Evolutionary conservation across 2,888 invertebrate genomes (phyloP), one percentile per base, ranked within the genome.

Genomic region (Eucera pruinosa): DNA sequence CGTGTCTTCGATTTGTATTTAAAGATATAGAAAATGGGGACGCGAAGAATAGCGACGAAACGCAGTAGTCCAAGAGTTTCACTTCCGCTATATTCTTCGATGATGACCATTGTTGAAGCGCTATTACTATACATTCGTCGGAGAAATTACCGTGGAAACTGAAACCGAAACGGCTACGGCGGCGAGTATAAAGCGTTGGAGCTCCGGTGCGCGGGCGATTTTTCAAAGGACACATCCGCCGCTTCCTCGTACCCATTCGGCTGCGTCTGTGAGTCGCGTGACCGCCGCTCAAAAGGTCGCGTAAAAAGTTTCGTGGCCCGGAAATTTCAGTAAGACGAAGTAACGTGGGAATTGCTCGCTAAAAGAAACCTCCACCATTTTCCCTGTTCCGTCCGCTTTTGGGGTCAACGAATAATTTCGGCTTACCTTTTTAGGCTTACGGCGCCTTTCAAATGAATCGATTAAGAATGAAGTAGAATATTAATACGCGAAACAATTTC

Each of bases 221-320:
- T 85, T 86, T 84, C 84, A 84, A 83, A 83, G 69, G 67, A 76
- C 73, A 85, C 70, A 71, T 61, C 71, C 77, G 60, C 41, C 60
- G 64, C 74, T 75, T 85, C 74, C 69, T 73, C 57, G 36, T 68
- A 66, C 54, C 60, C 48, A 61, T 64, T 71, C 48, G 45, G 27
- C 43, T 25, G 62, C 66, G 67, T 71, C 58, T 33, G 74, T 57
- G 54, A 23, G 73, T 80, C 66, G 80, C 73, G 72, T 64, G 70
- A 74, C 81, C 67, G 82, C 62, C 72, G 67, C 30, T 77, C 72
- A 77, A 81, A 81, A 81, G 80, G 62, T 78, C 70, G 64, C 43
- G 55, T 48, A 71, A 50, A 60, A 78, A 78, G 75, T 78, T 72
- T 60, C 66, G 68, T 74, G 77, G 69, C 70, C 74, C 61, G 77